Percentiles rank a stretch among this genome's conserved stretches.
Conservation (phyloP, 2,797 vertebrate genomes). For the Argyrosomus regius region DNA sequence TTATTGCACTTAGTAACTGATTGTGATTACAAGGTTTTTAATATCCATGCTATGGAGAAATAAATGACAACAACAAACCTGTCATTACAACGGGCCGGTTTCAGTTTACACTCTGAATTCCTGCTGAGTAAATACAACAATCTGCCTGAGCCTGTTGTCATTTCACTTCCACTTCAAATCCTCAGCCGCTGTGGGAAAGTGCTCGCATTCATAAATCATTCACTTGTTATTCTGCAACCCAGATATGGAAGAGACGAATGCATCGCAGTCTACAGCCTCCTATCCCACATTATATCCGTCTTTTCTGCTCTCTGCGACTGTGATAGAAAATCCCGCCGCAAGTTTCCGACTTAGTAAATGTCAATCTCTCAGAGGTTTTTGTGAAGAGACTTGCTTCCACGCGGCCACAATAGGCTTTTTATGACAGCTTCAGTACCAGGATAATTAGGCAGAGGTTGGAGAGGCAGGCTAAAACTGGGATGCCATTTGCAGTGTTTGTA, state of each 20-base stretch:
- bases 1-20: slow-evolving; percentile 22
- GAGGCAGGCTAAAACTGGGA: slow-evolving; percentile 50
- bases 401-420: slow-evolving; percentile 59
- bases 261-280: slow-evolving; percentile 37
- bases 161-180: slow-evolving; percentile 69
- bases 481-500: slow-evolving; percentile 55
- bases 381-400: slow-evolving; percentile 31
- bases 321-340: slow-evolving; percentile 51
- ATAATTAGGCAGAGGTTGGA: slow-evolving; percentile 70
- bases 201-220: slow-evolving; percentile 77
- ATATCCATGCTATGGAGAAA: slow-evolving; percentile 38
- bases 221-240: slow-evolving; percentile 75
- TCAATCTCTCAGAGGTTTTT: slow-evolving; percentile 64
- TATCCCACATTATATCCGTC: slow-evolving; percentile 35
- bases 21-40: slow-evolving; percentile 39
- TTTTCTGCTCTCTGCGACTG: slow-evolving; percentile 35
- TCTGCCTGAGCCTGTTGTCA: slow-evolving; percentile 64
- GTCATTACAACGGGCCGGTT: slow-evolving; percentile 34
- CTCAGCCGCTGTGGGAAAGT: slow-evolving; percentile 52
- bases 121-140: slow-evolving; percentile 70
- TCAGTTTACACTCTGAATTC: slow-evolving; percentile 52
- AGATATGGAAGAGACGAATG: slow-evolving; percentile 61
- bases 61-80: slow-evolving; percentile 23
- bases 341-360: slow-evolving; percentile 57
- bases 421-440: slow-evolving; percentile 51